Conservation (phyloP, 2,888 invertebrate species). For the Platycheirus albimanus region DNA sequence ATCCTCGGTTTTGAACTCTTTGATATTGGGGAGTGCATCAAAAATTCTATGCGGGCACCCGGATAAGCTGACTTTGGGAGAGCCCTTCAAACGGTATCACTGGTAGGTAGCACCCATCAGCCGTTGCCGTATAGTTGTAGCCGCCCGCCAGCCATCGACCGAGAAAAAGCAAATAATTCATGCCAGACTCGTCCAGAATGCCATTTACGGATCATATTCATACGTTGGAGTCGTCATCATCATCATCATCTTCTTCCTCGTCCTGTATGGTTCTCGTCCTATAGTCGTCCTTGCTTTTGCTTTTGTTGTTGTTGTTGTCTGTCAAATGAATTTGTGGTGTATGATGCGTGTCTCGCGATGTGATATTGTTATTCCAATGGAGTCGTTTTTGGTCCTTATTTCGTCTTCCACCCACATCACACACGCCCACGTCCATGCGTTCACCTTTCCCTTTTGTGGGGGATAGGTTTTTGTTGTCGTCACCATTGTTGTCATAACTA, state of each 20-base stretch:
- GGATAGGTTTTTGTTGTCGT: constrained; percentile 65
- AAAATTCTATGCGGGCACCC: constrained; percentile 72
- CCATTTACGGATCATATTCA: constrained; percentile 75
- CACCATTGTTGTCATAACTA: constrained; percentile 72
- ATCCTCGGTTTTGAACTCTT: constrained; percentile 64
- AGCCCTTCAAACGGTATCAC: constrained; percentile 15
- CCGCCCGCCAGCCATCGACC: constrained; percentile 38
- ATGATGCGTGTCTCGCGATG: constrained; percentile 59
- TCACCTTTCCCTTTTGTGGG: constrained; percentile 26
- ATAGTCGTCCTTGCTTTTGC: constrained; percentile 10
- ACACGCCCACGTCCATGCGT: too few relatives aligned
- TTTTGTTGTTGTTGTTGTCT: constrained; percentile 23
- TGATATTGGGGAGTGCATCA: constrained; percentile 66
- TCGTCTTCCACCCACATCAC: constrained; percentile 34
- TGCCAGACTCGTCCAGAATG: constrained; percentile 72
- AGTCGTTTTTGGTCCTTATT: constrained; percentile 44
- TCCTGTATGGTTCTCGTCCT: constrained; percentile 30
- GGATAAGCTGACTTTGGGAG: constrained; percentile 69
- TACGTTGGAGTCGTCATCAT: constrained; percentile 66
- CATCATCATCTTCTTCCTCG: constrained; percentile 36
- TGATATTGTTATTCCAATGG: constrained; percentile 63
- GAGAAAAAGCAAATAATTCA: constrained; percentile 68
- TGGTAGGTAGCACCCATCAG: constrained; percentile 16
- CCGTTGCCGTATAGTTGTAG: too few relatives aligned
- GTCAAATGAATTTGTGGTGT: constrained; percentile 22